Conservation (phyloP, 2,113 vertebrate genomes). For the Naja naja region DNA sequence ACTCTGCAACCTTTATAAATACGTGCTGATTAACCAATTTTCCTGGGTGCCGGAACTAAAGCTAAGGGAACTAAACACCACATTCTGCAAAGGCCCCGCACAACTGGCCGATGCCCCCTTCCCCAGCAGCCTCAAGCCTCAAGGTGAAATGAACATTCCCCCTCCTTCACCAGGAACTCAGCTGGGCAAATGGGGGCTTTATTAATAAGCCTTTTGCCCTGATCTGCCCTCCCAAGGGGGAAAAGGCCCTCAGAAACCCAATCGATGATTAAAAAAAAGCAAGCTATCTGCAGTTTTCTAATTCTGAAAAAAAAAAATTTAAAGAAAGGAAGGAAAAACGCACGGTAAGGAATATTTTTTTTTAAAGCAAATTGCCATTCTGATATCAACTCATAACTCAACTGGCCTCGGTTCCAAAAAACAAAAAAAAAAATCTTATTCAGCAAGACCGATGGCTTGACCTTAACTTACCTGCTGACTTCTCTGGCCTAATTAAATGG, state of each 20-base stretch:
- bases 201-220: background rate
- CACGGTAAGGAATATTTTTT: background rate
- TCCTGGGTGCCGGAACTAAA: background rate
- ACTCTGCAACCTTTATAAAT: no score
- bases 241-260: background rate
- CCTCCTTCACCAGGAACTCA: background rate
- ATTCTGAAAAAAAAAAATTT: background rate
- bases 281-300: background rate
- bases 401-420: background rate
- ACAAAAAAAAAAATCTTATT: background rate
- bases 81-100: no score
- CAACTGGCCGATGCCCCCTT: background rate
- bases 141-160: no score
- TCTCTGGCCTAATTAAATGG: background rate
- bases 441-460: background rate
- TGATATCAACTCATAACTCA: background rate
- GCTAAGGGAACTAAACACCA: background rate
- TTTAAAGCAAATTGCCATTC: background rate
- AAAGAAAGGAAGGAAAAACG: background rate
- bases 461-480: background rate
- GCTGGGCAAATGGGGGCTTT: background rate
- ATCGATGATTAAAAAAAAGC: background rate
- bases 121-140: background rate
- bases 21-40: no score
- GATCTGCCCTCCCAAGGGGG: background rate